Conservation (phyloP, 2,797 vertebrate species). For the Oreochromis grahami region DNA sequence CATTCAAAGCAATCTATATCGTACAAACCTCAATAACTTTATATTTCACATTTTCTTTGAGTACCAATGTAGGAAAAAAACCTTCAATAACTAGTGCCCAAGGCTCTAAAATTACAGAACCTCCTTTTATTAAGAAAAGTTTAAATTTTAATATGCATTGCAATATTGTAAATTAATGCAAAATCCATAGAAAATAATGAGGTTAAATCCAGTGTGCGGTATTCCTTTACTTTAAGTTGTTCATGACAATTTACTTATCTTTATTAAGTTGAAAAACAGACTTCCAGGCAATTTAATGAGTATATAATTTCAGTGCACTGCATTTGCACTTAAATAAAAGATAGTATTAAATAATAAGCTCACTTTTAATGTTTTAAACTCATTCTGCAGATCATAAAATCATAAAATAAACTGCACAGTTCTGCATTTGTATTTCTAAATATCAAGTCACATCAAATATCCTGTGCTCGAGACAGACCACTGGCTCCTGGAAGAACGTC, state of each 20-base stretch:
- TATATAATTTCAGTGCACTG: background rate
- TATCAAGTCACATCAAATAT: constrained; percentile 38
- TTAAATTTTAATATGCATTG: background rate
- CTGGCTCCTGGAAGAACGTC: constrained; percentile 38
- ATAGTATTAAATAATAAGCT: background rate
- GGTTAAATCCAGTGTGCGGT: background rate
- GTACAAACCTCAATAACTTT: background rate
- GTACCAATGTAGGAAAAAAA: background rate
- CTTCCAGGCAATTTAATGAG: background rate
- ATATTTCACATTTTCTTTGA: background rate
- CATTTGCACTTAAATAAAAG: background rate
- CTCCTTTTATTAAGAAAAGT: background rate
- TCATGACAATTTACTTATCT: background rate
- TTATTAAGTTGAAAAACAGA: background rate
- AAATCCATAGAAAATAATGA: background rate
- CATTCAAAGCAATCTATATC: background rate
- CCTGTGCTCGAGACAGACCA: constrained; percentile 29
- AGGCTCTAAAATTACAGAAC: background rate
- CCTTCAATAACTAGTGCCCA: background rate
- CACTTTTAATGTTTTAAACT: background rate
- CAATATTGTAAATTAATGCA: background rate
- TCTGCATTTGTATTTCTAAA: background rate
- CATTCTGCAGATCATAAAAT: background rate
- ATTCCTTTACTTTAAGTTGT: background rate
- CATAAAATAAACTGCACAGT: background rate